Base-by-base conservation (phyloP, 2,888 invertebrate species). In the Drosophila cracens region DNA sequence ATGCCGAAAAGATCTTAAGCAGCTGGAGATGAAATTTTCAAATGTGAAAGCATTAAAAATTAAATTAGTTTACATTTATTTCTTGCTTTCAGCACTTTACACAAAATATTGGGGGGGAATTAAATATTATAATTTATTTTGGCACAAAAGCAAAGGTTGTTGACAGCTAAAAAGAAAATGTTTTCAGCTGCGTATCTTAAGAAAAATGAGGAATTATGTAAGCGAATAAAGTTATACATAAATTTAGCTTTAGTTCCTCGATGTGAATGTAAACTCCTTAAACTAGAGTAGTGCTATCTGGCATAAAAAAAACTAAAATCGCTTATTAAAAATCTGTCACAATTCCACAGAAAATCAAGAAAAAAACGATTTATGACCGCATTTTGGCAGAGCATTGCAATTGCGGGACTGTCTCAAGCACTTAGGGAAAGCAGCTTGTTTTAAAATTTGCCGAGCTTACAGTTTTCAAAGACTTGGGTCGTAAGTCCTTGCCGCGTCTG, bases 401-500 rank as follows among this genome's bases (percentile, higher is more conserved):
- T n/a, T 43, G 51, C 46, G 25, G 36, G 31, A 48, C 18, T 56
- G 29, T 46, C n/a, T 46, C 29, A 38, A 36, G 3, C 16, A 58
- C 29, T 18, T n/a, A 27, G 31, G 25, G 5, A 31, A 34, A 36
- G 34, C 53, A 36, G 36, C 38, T 48, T 49, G 27, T 38, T 54
- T 48, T 5, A 58, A 40, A 54, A 65, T 62, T 67, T 75, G 54
- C 53, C 33, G 48, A 74, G 70, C 66, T 64, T 54, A 25, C 66
- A 52, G 68, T 76, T 73, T 67, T 61, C 64, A 72, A 65, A 75
- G 52, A 62, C 61, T 66, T 60, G 29, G 29, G 51, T 13, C 33
- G 38, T 10, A 48, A 56, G 58, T 59, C 53, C 64, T 65, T 62
- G 66, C 40, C 48, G 33, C 57, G 18, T 66, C 38, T 76, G 65